A percentile compares a stretch with the other conserved stretches of the same genome.
phyloP scores from a whole-genome alignment of 2,797 vertebrate species.

The Erpetoichthys calabaricus region DNA sequence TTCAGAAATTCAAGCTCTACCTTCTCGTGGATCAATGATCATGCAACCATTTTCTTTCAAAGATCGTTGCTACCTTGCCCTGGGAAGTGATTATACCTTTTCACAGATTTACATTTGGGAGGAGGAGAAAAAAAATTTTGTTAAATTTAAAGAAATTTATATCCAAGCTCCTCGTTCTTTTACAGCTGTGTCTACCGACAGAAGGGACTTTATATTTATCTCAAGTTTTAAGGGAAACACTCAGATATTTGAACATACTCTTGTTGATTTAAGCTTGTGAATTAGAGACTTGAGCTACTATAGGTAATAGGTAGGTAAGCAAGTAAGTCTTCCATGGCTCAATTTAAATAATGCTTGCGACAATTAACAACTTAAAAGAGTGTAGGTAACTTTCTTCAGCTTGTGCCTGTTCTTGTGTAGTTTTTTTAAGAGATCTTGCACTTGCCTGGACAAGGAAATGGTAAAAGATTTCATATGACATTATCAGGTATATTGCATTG shows the following conservation, averaged over 20 bases:
- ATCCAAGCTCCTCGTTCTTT: slow-evolving; percentile 92
- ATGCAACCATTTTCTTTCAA: slow-evolving; percentile 88
- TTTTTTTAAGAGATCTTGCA: slow-evolving; percentile 2
- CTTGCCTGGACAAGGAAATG: not conserved
- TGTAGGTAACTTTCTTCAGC: not conserved
- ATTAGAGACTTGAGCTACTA: slow-evolving; percentile 26
- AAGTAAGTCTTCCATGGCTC: slow-evolving; percentile 29
- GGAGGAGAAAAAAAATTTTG: slow-evolving; percentile 65
- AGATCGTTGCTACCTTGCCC: slow-evolving; percentile 78
- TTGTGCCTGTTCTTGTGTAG: not conserved
- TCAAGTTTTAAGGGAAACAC: slow-evolving; percentile 97
- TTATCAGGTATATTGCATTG: slow-evolving; percentile 21
- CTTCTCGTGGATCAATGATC: slow-evolving; percentile 89
- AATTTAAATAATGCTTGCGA: slow-evolving; percentile 1
- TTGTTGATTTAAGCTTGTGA: slow-evolving; percentile 81
- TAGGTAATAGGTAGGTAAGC: slow-evolving; percentile 14
- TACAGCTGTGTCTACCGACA: slow-evolving; percentile 84
- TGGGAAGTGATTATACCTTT: slow-evolving; percentile 95
- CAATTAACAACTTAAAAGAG: not conserved
- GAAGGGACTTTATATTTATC: slow-evolving; percentile 89
- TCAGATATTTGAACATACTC: slow-evolving; percentile 87
- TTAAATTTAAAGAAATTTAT: slow-evolving; percentile 89
- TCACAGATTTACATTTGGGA: slow-evolving; percentile 95
- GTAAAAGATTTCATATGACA: not conserved
- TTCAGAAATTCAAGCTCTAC: slow-evolving; percentile 80